A percentile compares a stretch with the other conserved stretches of the same genome.
Evolutionary conservation across 2,888 invertebrate genomes (phyloP).

Genomic region (Nymphalis polychloros): DNA sequence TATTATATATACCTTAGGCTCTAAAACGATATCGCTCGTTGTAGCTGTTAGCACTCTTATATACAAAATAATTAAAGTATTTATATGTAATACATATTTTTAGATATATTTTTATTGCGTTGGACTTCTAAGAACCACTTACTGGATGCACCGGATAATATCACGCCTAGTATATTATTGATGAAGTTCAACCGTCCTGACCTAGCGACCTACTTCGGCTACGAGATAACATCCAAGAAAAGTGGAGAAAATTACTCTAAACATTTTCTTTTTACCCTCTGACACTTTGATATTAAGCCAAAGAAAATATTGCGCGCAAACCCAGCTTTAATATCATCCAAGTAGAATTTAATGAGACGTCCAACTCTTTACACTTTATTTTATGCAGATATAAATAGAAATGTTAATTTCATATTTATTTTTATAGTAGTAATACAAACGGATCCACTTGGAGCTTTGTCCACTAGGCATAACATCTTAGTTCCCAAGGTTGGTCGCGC

Average conservation of each 20-base stretch:
- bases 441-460: too few species aligned
- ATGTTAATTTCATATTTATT: too few species aligned
- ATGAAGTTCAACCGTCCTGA: constrained; percentile 45
- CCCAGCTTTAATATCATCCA: neutral
- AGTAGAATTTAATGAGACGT: constrained; percentile 2
- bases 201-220: constrained; percentile 55
- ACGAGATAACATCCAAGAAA: constrained; percentile 9
- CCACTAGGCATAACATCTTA: too few species aligned
- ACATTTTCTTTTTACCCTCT: constrained; percentile 13
- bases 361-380: neutral
- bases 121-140: neutral
- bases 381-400: neutral
- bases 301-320: neutral
- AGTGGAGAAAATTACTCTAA: constrained; percentile 10
- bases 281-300: constrained; percentile 1
- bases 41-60: too few species aligned
- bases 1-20: too few species aligned
- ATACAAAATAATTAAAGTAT: too few species aligned
- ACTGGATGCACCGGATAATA: neutral
- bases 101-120: neutral
- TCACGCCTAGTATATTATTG: constrained; percentile 48
- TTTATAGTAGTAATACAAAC: too few species aligned
- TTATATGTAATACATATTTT: too few species aligned
- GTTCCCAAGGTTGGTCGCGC: too few species aligned
- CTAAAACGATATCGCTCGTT: too few species aligned